These are phyloP conservation scores for Cryptoleucopteryx plumbea DNA, from an alignment of 2,113 vertebrate species.

Conservation along the genomic window DNA sequence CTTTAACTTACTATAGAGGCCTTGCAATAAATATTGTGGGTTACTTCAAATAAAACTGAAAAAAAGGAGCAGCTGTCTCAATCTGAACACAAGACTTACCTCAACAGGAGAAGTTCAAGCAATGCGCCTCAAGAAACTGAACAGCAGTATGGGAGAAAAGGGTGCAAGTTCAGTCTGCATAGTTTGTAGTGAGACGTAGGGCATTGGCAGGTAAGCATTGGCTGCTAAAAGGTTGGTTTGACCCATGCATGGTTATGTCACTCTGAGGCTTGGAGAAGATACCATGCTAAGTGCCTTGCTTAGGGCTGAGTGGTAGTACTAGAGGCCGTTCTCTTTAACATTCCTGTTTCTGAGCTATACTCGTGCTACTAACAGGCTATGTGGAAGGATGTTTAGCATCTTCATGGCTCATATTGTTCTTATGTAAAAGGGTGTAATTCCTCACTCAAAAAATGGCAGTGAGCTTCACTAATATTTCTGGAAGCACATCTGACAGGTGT, in stretches of 20 bases:
- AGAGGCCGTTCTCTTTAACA: not conserved
- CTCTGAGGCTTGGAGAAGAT: not conserved
- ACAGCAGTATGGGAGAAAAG: not conserved
- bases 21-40: not conserved
- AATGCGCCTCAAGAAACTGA: not conserved
- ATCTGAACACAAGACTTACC: not conserved
- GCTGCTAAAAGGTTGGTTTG: not conserved
- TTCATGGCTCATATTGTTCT: not conserved
- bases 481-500: not conserved
- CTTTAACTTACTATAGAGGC: not conserved
- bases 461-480: not conserved
- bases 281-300: not conserved
- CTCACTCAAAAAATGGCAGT: not conserved
- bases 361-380: not conserved
- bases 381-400: not conserved
- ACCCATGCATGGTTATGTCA: not conserved
- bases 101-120: not conserved
- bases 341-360: not conserved
- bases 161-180: not conserved
- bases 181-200: not conserved
- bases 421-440: not conserved
- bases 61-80: not conserved
- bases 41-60: not conserved
- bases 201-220: accelerated
- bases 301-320: not conserved